A percentile compares a stretch with the other conserved stretches of the same genome.
Evolutionary conservation across 2,113 vertebrate species (phyloP).

Genomic region (Urocitellus parryii): DNA sequence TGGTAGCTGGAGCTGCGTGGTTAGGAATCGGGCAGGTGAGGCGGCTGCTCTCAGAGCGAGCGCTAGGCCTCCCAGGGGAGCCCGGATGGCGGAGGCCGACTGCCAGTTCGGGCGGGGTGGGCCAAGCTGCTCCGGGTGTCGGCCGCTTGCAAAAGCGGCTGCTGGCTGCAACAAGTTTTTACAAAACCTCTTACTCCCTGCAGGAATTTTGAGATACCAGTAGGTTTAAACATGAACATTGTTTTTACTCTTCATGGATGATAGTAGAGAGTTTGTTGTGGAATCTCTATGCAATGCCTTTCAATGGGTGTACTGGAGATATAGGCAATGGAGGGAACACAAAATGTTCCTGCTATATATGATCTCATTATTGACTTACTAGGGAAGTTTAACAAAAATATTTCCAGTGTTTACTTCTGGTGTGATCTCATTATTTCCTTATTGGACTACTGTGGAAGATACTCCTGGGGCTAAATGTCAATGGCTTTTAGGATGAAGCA

Average conservation of each 20-base stretch:
- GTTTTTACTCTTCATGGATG: neutral
- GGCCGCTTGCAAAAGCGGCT: too few relatives aligned
- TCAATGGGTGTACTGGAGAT: neutral
- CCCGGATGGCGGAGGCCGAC: too few relatives aligned
- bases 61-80: too few relatives aligned
- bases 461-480: neutral
- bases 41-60: too few relatives aligned
- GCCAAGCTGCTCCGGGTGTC: too few relatives aligned
- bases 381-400: neutral
- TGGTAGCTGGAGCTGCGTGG: too few relatives aligned
- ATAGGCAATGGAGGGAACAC: neutral
- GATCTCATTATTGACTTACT: neutral
- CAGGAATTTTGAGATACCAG: neutral
- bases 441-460: neutral
- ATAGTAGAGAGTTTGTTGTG: neutral
- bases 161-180: neutral
- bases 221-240: neutral
- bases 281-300: neutral
- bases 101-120: too few relatives aligned
- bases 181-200: neutral
- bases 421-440: neutral
- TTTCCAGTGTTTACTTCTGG: constrained; percentile 3
- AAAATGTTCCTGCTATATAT: neutral
- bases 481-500: constrained; percentile 51
- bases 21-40: too few relatives aligned